Base-by-base conservation (phyloP, 2,888 invertebrate genomes). In the Apantesis nais region DNA sequence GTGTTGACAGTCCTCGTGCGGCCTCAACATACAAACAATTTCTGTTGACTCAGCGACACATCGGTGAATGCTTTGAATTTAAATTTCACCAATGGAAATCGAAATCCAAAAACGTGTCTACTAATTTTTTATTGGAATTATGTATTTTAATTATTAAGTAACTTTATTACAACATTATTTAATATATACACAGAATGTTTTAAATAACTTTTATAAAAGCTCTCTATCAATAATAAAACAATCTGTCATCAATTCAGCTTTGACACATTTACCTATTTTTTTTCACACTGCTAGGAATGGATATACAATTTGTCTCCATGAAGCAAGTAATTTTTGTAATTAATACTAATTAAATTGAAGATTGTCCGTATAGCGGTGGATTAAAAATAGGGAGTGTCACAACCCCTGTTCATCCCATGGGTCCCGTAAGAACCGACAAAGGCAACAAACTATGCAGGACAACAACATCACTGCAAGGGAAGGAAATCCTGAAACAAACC, bases 41-140 rank as follows among this genome's bases (percentile, higher is more conserved):
- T 85, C 87, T 90, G 90, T 90, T 93, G 90, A 91, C 89, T 92
- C 91, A 87, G 86, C 90, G 87, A 92, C 91, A 91, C 92, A 89
- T 89, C 88, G 84, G 83, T 87, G 88, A 90, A 86, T 89, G 91
- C 89, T 89, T 90, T 90, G 92, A 92, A 93, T 92, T 89, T 89
- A 89, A 92, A 93, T 92, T 88, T 90, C 85, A 85, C 84, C 83
- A 83, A 86, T 86, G 81, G 79, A 88, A 89, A 91, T 89, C 88
- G 85, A 89, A 90, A 89, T 89, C 83, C 87, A 83, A 75, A 77
- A 80, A 84, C 87, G 87, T 88, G 86, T 79, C 82, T 77, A 74
- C 79, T 80, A 87, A 88, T 88, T 87, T 89, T 86, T 85, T 68
- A 80, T 74, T 77, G 70, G 75, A 85, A 88, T 88, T 88, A 86